Conservation (phyloP, 64 coral and sea anemone species). For the Actinia equina region DNA sequence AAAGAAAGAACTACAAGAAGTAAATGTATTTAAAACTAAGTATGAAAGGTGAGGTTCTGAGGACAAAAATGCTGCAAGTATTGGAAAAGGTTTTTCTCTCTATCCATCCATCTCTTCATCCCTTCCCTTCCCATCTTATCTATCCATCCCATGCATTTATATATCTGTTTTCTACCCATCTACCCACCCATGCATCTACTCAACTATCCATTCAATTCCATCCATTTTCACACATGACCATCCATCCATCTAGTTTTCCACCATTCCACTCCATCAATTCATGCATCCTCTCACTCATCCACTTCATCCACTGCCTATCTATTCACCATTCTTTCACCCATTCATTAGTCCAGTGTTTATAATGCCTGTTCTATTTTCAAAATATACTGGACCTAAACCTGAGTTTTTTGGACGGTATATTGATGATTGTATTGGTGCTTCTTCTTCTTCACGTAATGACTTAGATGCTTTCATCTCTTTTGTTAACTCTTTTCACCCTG, state of each 20-base stretch:
- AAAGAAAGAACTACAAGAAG: conserved; percentile 61
- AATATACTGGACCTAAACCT: too few species aligned
- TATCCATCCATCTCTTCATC: too few species aligned
- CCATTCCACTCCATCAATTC: too few species aligned
- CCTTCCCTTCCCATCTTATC: background rate
- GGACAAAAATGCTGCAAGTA: too few species aligned
- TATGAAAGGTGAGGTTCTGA: conserved; percentile 21
- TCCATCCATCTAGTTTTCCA: background rate
- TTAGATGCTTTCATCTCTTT: too few species aligned
- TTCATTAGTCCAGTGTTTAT: too few species aligned
- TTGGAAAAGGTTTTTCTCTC: too few species aligned
- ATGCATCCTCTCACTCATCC: background rate
- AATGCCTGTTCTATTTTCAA: background rate
- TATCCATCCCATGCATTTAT: background rate
- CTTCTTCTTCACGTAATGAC: too few species aligned
- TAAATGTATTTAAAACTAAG: conserved; percentile 60
- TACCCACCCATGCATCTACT: background rate
- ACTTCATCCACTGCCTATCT: too few species aligned
- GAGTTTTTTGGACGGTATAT: too few species aligned
- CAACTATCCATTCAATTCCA: background rate
- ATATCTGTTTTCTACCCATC: background rate
- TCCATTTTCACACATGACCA: background rate
- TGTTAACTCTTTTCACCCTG: too few species aligned
- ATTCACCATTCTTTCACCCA: background rate
- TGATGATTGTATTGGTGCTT: too few species aligned